Evolutionary conservation across 2,888 invertebrate genomes (phyloP).

Genomic region (Flabesymbios commensalis): DNA sequence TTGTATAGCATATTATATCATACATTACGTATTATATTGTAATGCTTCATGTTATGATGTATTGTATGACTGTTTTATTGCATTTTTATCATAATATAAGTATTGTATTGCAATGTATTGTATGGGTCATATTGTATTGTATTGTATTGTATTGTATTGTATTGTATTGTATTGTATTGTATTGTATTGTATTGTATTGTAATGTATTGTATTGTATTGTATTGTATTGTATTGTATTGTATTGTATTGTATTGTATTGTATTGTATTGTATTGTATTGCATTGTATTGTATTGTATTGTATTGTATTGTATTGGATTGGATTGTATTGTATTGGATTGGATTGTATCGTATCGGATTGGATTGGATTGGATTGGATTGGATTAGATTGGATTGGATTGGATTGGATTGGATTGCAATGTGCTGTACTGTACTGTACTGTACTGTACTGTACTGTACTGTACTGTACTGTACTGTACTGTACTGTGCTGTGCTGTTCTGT

Average conservation of each 20-base stretch:
- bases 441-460: background rate
- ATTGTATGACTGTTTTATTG: background rate
- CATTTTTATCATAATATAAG: too few species aligned
- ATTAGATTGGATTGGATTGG: background rate
- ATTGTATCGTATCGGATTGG: background rate
- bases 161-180: background rate
- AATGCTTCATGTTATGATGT: slow-evolving; percentile 3
- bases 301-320: background rate
- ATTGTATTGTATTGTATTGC: background rate
- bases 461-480: background rate
- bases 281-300: background rate
- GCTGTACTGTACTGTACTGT: background rate
- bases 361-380: background rate
- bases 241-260: background rate
- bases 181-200: background rate
- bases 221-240: background rate
- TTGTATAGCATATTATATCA: slow-evolving; percentile 8
- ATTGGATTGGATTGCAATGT: background rate
- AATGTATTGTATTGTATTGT: background rate
- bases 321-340: background rate
- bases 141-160: slow-evolving; percentile 2
- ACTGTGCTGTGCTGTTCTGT: background rate
- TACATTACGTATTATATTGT: background rate
- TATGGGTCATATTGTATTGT: background rate
- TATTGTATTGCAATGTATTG: too few species aligned